Conservation (phyloP, 2,113 vertebrate genomes). For the Halcyon malimbica region DNA sequence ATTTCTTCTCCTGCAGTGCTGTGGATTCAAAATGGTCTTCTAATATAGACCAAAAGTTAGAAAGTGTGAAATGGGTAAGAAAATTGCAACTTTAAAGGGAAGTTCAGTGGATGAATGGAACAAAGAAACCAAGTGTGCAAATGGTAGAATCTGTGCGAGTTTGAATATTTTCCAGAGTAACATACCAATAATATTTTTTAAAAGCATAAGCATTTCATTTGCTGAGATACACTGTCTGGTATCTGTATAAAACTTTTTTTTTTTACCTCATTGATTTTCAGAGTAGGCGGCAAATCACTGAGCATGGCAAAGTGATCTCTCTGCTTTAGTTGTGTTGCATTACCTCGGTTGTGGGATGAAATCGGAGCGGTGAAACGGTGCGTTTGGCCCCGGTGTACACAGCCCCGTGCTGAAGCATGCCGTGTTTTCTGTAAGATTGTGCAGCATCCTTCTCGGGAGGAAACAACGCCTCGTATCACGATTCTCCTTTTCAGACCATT, state of each 20-base stretch:
- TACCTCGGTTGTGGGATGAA: neutral
- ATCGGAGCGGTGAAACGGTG: neutral
- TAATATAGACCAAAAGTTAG: neutral
- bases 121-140: neutral
- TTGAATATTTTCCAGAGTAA: neutral
- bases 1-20: neutral
- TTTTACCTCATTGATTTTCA: constrained; percentile 40
- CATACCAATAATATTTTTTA: neutral
- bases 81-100: neutral
- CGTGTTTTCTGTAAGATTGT: neutral
- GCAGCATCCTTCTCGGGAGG: neutral
- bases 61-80: neutral
- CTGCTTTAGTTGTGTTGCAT: constrained; percentile 16
- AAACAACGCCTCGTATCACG: accelerated
- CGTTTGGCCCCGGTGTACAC: neutral
- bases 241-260: neutral
- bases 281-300: constrained; percentile 29
- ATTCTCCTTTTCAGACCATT: neutral
- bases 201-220: neutral
- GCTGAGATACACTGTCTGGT: neutral
- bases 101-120: neutral
- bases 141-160: neutral
- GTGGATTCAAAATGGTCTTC: neutral
- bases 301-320: constrained; percentile 49
- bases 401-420: neutral